Conservation (phyloP, 2,888 invertebrate genomes). For the Eilema depressum region DNA sequence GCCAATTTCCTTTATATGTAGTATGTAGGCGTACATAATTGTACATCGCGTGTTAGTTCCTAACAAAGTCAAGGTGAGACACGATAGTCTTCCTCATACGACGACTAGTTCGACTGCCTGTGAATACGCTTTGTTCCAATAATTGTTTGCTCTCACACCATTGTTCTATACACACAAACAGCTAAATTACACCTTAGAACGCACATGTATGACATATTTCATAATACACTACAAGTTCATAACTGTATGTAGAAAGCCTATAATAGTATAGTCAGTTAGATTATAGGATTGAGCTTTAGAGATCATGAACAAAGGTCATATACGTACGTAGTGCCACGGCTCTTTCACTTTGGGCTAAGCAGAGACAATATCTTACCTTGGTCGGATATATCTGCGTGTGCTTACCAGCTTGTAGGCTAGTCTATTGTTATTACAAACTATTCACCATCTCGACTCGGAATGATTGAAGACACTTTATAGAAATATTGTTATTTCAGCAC, state of each 20-base stretch:
- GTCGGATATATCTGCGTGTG: no score
- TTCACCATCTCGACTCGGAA: no score
- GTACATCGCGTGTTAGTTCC: conserved; percentile 22
- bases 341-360: no score
- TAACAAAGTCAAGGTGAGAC: conserved; percentile 49
- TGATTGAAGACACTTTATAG: no score
- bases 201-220: conserved; percentile 20
- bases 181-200: conserved; percentile 38
- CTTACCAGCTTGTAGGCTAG: no score
- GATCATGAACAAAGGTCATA: not conserved
- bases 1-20: conserved; percentile 18
- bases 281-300: not conserved
- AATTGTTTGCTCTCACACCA: conserved; percentile 45
- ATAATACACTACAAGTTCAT: conserved; percentile 9
- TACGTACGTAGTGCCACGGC: no score
- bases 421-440: no score
- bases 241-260: conserved; percentile 12
- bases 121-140: conserved; percentile 43
- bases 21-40: conserved; percentile 24
- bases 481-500: no score
- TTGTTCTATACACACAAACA: conserved; percentile 26
- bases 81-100: conserved; percentile 29
- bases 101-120: conserved; percentile 44
- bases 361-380: no score
- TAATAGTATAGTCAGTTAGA: not conserved